phyloP scores from a whole-genome alignment of 2,888 invertebrate genomes.

The Leptopilina myrica region DNA sequence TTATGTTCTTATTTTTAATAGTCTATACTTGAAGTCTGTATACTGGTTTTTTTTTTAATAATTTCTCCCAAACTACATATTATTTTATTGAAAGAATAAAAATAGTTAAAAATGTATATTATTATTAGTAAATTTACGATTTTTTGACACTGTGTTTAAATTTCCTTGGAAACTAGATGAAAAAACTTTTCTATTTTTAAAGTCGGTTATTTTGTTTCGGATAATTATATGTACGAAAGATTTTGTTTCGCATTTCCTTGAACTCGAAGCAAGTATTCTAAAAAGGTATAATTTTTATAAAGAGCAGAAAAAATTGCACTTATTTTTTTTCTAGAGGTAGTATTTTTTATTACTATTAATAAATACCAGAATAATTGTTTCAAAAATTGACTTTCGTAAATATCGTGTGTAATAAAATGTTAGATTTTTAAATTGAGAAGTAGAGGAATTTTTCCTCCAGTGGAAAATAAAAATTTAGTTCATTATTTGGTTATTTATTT shows the following conservation, averaged over 20 bases:
- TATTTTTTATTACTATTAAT: neutral
- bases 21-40: neutral
- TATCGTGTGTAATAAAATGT: neutral
- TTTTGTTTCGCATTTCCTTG: constrained; percentile 1
- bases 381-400: neutral
- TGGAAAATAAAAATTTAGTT: too few relatives aligned
- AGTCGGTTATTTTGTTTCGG: too few relatives aligned
- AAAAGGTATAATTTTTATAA: neutral
- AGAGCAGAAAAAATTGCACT: neutral
- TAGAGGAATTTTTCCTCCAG: too few relatives aligned
- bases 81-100: too few relatives aligned
- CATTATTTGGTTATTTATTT: too few relatives aligned
- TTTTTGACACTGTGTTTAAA: too few relatives aligned
- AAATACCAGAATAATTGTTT: constrained; percentile 10
- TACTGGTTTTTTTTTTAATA: neutral
- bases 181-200: too few relatives aligned
- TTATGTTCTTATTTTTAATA: neutral
- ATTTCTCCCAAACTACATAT: neutral
- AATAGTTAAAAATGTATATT: too few relatives aligned
- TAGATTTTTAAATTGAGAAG: neutral
- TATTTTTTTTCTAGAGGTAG: neutral
- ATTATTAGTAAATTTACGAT: too few relatives aligned
- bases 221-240: neutral
- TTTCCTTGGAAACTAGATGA: too few relatives aligned
- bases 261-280: neutral